Evolutionary conservation across 2,113 vertebrate genomes (phyloP).

Genomic region (Romanogobio albipinnatus): DNA sequence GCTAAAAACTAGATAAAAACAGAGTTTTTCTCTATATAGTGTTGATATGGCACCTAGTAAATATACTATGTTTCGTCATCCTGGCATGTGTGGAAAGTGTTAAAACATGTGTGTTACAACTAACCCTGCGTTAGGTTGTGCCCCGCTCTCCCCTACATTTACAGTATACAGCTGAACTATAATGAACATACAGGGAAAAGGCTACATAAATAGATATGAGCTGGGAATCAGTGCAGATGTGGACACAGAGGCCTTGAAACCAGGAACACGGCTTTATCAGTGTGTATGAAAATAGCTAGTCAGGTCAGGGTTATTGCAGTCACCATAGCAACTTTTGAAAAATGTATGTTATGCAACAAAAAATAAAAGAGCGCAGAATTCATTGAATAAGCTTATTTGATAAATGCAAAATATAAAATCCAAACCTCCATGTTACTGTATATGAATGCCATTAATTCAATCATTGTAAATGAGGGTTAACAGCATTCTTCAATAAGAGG

Average conservation of each 20-base stretch:
- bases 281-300: background rate
- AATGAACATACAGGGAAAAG: background rate
- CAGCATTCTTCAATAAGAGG: background rate
- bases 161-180: background rate
- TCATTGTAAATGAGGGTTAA: too few relatives aligned
- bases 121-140: too few relatives aligned
- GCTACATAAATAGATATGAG: background rate
- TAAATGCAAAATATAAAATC: background rate
- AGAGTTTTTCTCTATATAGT: too few relatives aligned
- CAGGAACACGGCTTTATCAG: constrained; percentile 7
- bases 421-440: background rate
- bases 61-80: too few relatives aligned
- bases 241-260: background rate
- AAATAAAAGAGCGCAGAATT: background rate
- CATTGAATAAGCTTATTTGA: background rate
- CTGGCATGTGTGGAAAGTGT: too few relatives aligned
- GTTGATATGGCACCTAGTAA: too few relatives aligned
- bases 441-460: too few relatives aligned
- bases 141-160: background rate
- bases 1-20: too few relatives aligned
- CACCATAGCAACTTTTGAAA: background rate
- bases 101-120: too few relatives aligned
- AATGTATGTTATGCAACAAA: background rate
- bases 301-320: background rate
- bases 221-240: constrained; percentile 33